Conservation (phyloP, 2,797 vertebrate species). For the Myiothlypis coronata region DNA sequence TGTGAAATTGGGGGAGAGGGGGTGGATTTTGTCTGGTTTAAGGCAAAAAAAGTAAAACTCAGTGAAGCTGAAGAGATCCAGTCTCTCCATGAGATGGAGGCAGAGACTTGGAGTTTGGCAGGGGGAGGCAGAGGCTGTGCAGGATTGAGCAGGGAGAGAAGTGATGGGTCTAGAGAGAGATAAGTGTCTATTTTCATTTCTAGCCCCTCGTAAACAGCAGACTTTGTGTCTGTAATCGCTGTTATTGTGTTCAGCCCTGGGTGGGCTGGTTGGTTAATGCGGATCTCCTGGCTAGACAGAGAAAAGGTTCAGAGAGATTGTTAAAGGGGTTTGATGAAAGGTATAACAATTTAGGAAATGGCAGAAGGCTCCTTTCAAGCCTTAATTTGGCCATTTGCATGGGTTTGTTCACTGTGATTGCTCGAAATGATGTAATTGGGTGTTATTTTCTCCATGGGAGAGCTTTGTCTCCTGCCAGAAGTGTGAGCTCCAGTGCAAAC, state of each 20-base stretch:
- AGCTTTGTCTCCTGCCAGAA: neutral
- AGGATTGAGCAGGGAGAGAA: neutral
- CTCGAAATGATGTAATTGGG: conserved; percentile 10
- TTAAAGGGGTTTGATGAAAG: conserved; percentile 49
- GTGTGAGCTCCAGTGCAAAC: neutral
- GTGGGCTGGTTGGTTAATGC: neutral
- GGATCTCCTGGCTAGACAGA: neutral
- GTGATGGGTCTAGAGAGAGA: neutral
- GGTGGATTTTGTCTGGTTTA: neutral
- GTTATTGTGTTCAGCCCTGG: neutral
- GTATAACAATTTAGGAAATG: conserved; percentile 17
- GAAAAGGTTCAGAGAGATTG: neutral
- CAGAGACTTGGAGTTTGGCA: conserved; percentile 54
- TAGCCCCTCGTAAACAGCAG: neutral
- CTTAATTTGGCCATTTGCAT: conserved; percentile 59
- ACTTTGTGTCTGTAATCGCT: conserved; percentile 3
- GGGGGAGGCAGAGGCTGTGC: neutral
- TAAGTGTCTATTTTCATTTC: conserved; percentile 1
- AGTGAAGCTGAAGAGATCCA: neutral
- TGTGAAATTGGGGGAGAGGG: neutral
- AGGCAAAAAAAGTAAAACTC: neutral
- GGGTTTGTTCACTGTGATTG: conserved; percentile 24
- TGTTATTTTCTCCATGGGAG: conserved; percentile 40
- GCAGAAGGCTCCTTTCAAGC: conserved; percentile 44
- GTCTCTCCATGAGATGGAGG: conserved; percentile 66